Evolutionary conservation across 2,888 invertebrate genomes (phyloP).

Genomic region (Eupithecia vulgata): DNA sequence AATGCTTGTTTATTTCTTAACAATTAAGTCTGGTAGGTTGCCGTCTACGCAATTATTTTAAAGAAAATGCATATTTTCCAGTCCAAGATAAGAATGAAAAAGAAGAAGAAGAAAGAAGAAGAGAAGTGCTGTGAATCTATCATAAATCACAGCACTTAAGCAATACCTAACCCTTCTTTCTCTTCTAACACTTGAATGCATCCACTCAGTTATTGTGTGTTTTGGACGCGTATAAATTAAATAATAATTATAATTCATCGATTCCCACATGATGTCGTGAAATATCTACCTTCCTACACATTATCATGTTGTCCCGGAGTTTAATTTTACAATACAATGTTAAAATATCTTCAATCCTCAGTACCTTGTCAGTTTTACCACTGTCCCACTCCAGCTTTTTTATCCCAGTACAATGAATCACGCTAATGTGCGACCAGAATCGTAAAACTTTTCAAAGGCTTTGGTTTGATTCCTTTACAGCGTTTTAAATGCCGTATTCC

Average conservation of each 20-base stretch:
- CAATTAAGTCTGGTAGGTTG: not conserved
- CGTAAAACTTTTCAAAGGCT: slow-evolving; percentile 27
- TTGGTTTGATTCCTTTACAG: slow-evolving; percentile 18
- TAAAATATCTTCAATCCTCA: no score
- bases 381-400: slow-evolving; percentile 6
- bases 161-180: not conserved
- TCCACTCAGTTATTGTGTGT: not conserved
- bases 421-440: slow-evolving; percentile 19
- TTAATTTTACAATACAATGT: not conserved
- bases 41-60: no score
- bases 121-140: no score
- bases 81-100: no score
- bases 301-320: not conserved
- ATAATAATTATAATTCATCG: not conserved
- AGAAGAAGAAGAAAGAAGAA: no score
- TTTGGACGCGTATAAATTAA: not conserved
- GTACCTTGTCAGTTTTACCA: slow-evolving; percentile 1
- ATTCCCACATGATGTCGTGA: not conserved
- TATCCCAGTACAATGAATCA: slow-evolving; percentile 3
- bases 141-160: not conserved
- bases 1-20: not conserved
- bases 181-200: not conserved
- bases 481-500: slow-evolving; percentile 23
- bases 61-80: no score
- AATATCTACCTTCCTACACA: not conserved